Evolutionary conservation across 2,888 invertebrate genomes (phyloP), one percentile per base, ranked within the genome.

Genomic region (Epirrhoe alternata): DNA sequence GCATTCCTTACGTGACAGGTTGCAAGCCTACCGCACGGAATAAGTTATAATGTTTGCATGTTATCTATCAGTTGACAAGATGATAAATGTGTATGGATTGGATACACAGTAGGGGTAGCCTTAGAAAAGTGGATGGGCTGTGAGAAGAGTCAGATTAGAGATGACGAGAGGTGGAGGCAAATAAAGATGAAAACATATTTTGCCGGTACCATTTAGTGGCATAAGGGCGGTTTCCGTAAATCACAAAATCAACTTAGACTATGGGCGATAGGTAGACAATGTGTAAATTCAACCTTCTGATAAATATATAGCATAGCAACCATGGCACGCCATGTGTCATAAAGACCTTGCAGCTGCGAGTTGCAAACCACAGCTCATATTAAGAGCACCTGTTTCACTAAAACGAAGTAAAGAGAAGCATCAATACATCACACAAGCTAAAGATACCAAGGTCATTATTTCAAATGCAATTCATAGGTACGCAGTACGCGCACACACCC

Each of bases 401-500:
- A 47, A 14, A 5, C 7, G 7, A 47, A 47, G 16, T 7, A 16
- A 47, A 14, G n/a, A 6, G 42, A 42, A 42, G 42, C 6, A 24
- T 24, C 24, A 42, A 10, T 10, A 10, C 12, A 5, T 38, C n/a
- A 38, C 31, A 31, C 31, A 31, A 31, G 42, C 42, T 42, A 16
- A 17, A n/a, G 3, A 17, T 52, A 31, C 52, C 7, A 12, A 0
- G 52, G 30, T 30, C 31, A 52, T 52, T 33, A 52, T 52, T 52
- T 12, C 24, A 24, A 24, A 42, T 30, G 38, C 17, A 12, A 42
- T 42, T 42, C 12, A 42, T 42, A 12, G 12, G 50, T 33, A 24
- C 54, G 16, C 6, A 47, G 50, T 33, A 24, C 54, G 16, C 6
- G 35, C 59, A 14, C 24, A 24, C 65, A 65, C 71, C 63, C 67